Evolutionary conservation across 2,797 vertebrate species (phyloP).

Genomic region (Clarias pachynema): DNA sequence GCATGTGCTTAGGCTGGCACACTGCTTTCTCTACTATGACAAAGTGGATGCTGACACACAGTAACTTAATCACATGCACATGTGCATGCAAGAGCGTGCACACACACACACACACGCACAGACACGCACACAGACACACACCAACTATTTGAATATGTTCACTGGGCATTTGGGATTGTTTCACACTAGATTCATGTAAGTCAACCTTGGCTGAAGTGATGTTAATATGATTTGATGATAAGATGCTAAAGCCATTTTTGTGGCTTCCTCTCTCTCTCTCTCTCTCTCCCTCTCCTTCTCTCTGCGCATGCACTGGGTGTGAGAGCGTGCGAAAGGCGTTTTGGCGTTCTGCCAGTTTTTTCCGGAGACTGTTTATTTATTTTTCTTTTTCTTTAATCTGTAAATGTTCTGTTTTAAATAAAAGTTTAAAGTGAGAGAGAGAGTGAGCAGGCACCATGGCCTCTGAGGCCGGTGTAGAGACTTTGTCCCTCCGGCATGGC

Average conservation of each 20-base stretch:
- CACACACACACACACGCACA: background rate
- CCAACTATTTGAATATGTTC: slow-evolving; percentile 65
- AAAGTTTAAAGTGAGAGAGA: too few relatives aligned
- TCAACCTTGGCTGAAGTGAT: slow-evolving; percentile 71
- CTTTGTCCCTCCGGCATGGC: too few relatives aligned
- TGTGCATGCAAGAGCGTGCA: slow-evolving; percentile 13
- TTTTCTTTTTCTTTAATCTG: too few relatives aligned
- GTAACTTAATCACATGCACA: background rate
- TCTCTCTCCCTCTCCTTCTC: slow-evolving; percentile 1
- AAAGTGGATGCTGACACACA: slow-evolving; percentile 2
- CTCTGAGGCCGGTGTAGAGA: too few relatives aligned
- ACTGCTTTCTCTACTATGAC: background rate
- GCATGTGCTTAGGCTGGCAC: background rate
- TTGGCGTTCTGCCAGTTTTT: too few relatives aligned
- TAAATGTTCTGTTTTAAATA: too few relatives aligned
- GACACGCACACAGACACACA: slow-evolving; percentile 4
- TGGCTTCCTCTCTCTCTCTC: slow-evolving; percentile 14
- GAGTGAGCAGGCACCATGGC: too few relatives aligned
- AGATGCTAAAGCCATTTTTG: slow-evolving; percentile 56
- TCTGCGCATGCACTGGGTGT: too few relatives aligned
- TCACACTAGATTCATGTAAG: slow-evolving; percentile 70
- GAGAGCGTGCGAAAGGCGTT: too few relatives aligned
- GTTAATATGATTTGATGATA: slow-evolving; percentile 59
- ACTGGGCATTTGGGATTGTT: slow-evolving; percentile 71
- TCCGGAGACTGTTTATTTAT: too few relatives aligned